These are phyloP conservation scores for Drosophila bipectinata DNA, from an alignment of 1,140 invertebrate species.

Conservation along the genomic window DNA sequence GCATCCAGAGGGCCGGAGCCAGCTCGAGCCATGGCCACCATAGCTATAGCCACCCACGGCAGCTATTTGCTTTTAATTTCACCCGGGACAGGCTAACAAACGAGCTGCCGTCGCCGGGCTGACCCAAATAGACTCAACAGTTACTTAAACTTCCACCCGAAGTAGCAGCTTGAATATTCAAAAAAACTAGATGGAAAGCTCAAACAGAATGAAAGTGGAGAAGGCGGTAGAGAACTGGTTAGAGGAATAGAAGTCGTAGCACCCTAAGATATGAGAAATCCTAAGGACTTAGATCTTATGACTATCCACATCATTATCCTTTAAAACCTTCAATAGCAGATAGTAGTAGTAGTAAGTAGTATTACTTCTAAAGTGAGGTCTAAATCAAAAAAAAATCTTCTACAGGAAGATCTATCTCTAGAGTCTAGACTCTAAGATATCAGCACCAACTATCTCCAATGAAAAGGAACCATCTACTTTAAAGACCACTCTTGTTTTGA, in stretches of 20 bases:
- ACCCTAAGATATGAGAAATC: not conserved
- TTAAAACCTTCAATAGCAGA: too few species aligned
- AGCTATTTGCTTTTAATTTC: slow-evolving; percentile 81
- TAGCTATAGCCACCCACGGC: slow-evolving; percentile 36
- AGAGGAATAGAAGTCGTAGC: not conserved
- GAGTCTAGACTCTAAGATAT: too few species aligned
- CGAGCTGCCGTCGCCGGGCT: slow-evolving; percentile 59
- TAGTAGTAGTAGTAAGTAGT: too few species aligned
- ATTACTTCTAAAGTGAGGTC: too few species aligned
- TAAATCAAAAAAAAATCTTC: too few species aligned
- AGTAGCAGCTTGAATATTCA: slow-evolving; percentile 51
- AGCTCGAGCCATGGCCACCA: not conserved
- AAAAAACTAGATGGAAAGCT: not conserved
- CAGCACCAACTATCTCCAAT: too few species aligned
- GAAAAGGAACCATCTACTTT: too few species aligned
- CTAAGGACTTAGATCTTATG: too few species aligned
- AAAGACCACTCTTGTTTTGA: too few species aligned
- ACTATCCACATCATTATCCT: too few species aligned
- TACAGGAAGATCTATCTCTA: too few species aligned
- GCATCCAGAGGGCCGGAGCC: slow-evolving; percentile 20
- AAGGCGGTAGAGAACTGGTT: not conserved
- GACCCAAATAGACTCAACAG: slow-evolving; percentile 73
- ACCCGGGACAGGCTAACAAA: slow-evolving; percentile 68
- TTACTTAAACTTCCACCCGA: slow-evolving; percentile 62
- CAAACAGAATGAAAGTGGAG: not conserved